phyloP scores from a whole-genome alignment of 2,113 vertebrate species.

The Hemicordylus capensis region DNA sequence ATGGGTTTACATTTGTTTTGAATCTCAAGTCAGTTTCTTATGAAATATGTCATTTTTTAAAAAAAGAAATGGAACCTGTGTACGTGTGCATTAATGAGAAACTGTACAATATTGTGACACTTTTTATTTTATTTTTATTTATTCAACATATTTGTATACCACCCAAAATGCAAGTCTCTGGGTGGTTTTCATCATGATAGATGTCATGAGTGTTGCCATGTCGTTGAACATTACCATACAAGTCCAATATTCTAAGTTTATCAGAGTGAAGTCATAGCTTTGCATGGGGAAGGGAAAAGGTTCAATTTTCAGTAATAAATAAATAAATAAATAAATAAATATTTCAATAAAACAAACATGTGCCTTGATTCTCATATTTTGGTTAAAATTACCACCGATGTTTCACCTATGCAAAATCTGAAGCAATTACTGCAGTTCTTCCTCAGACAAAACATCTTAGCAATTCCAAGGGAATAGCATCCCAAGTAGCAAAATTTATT shows the following conservation, averaged over 20 bases:
- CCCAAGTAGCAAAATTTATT: too few species aligned
- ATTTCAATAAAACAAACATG: background rate
- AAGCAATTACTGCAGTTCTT: background rate
- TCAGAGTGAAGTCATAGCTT: too few species aligned
- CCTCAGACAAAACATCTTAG: background rate
- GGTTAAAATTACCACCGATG: background rate
- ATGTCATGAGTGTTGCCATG: background rate
- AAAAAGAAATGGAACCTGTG: background rate
- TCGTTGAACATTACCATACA: background rate
- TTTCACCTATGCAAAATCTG: background rate
- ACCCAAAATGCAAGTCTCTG: too few species aligned
- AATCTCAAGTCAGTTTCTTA: constrained; percentile 8
- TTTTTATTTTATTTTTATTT: too few species aligned
- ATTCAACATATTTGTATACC: background rate
- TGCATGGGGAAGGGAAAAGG: background rate
- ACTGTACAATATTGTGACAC: too few species aligned
- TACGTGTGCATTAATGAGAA: background rate
- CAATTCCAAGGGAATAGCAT: background rate
- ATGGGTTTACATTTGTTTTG: background rate
- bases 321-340: background rate
- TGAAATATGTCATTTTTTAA: background rate
- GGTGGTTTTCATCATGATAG: background rate
- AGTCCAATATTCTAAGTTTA: background rate
- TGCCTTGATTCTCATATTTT: background rate
- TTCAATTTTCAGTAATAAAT: background rate